Conservation (phyloP, 1,140 invertebrate species). For the Mylabris phalerata region DNA sequence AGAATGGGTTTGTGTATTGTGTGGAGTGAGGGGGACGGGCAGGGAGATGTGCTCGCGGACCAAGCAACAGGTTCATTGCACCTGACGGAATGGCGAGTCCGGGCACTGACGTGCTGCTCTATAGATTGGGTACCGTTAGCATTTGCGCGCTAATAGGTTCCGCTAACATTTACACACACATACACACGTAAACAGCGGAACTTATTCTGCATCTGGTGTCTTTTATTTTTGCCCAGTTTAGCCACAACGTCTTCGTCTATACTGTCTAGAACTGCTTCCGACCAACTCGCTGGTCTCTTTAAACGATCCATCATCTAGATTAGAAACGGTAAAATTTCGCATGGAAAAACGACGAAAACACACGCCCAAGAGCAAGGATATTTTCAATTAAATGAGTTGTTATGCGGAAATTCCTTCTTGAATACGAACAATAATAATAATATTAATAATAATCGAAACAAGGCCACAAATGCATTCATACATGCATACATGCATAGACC, state of each 20-base stretch:
- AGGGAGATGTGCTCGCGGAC: conserved; percentile 10
- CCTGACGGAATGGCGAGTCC: conserved; percentile 39
- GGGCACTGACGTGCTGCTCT: conserved; percentile 32
- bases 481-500: no score
- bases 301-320: not conserved
- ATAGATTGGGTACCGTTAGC: conserved; percentile 30
- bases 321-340: not conserved
- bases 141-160: conserved; percentile 36
- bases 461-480: no score
- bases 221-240: no score
- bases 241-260: no score
- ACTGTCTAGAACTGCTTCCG: no score
- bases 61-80: conserved; percentile 36
- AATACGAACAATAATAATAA: not conserved
- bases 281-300: conserved; percentile 3
- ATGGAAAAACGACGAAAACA: not conserved
- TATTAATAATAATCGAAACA: no score
- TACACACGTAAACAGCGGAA: conserved; percentile 13
- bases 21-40: conserved; percentile 4
- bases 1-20: no score
- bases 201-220: conserved; percentile 34
- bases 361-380: not conserved
- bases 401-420: not conserved
- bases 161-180: conserved; percentile 28
- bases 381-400: not conserved